Evolutionary conservation across 2,113 vertebrate genomes (phyloP), one percentile per base, ranked within the genome.

Genomic region (Eudyptes chrysolophus): DNA sequence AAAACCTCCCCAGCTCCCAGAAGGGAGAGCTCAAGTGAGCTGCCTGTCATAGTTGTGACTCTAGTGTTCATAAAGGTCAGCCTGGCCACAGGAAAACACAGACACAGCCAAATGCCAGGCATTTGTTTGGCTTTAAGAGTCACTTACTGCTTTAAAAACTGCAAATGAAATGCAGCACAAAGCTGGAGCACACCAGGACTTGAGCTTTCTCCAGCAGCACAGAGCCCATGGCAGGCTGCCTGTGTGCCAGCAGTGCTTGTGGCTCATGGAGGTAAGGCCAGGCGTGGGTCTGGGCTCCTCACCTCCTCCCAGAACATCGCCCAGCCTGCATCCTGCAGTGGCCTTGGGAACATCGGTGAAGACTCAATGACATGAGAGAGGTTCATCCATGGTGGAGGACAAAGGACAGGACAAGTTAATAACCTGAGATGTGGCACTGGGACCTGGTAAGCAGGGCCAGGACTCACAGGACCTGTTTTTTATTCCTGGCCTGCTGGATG

Each of bases 51-150:
- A 92, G 84, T 10, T 85, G 81, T 62, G 89, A 89, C 81, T 92
- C 74, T 11, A 82, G 77, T 85, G 74, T 40, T 96, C 93, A 87
- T 16, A 97, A 96, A 96, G 94, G 94, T 95, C 93, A 95, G 87
- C 77, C 61, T 96, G 93, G 94, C 87, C 66, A 72, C 89, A 95
- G 89, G 89, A 84, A 89, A 90, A 78, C 34, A 44, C 14, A 36
- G 94, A 74, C 94, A 87, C 52, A 75, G 86, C 65, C 90, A 83
- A 89, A 79, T 78, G 70, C 93, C 87, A 84, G 95, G 80, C 89
- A 71, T 76, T 71, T 83, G 75, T 65, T 85, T 72, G 80, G 86
- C 88, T 89, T 58, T 14, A 60, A 36, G 80, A 79, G 72, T 57
- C 27, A 54, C 57, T 86, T 84, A 34, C 71, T 84, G 78, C 66